phyloP scores from a whole-genome alignment of 1,140 invertebrate species.

The Hypsibius dujardini region DNA sequence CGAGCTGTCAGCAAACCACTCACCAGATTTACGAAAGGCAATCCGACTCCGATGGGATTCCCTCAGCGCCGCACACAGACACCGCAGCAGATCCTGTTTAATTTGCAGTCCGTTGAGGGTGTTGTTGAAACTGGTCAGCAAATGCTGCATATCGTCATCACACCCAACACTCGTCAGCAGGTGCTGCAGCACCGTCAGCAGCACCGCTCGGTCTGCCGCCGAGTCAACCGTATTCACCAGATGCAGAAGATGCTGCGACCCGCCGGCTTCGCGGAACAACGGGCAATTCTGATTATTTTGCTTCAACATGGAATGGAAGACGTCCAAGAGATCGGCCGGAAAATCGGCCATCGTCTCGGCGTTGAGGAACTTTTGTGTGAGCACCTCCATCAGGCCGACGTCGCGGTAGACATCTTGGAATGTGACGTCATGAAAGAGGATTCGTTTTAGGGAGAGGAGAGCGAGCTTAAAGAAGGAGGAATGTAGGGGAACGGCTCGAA shows the following conservation, averaged over 20 bases:
- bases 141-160: conserved; percentile 81
- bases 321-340: conserved; percentile 41
- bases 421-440: conserved; percentile 51
- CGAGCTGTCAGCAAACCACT: conserved; percentile 91
- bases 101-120: neutral
- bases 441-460: conserved; percentile 22
- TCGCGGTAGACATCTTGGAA: conserved; percentile 97
- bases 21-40: conserved; percentile 88
- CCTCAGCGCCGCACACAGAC: conserved; percentile 49
- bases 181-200: conserved; percentile 43
- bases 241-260: conserved; percentile 21
- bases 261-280: conserved; percentile 21
- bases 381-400: conserved; percentile 88
- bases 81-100: conserved; percentile 50
- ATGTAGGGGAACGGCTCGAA: neutral
- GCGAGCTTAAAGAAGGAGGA: conserved; percentile 20
- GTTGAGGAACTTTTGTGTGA: conserved; percentile 30
- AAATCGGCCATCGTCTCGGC: conserved; percentile 44
- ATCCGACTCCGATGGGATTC: conserved; percentile 65
- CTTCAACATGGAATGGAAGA: conserved; percentile 19
- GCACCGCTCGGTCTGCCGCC: neutral
- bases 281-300: conserved; percentile 23
- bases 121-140: conserved; percentile 30
- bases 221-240: neutral
- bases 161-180: conserved; percentile 71